These are phyloP conservation scores for Lerema accius DNA, from an alignment of 1,140 invertebrate genomes.

Conservation along the genomic window DNA sequence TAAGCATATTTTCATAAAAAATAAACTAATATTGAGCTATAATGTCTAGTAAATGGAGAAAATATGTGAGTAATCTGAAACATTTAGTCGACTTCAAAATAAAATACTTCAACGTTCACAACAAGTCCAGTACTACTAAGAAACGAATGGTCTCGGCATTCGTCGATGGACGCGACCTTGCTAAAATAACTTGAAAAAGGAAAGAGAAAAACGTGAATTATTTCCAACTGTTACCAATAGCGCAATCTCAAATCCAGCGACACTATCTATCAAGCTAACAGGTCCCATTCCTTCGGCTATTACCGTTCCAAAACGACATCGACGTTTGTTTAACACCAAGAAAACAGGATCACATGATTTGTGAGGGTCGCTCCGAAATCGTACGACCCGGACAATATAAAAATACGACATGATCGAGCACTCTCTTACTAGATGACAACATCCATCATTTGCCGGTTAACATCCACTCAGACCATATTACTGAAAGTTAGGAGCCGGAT, in stretches of 20 bases:
- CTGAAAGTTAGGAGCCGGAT: conserved; percentile 28
- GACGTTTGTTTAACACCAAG: conserved; percentile 44
- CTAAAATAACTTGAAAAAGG: conserved; percentile 16
- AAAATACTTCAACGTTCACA: conserved; percentile 23
- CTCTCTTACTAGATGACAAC: conserved; percentile 12
- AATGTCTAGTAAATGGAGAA: too few relatives aligned
- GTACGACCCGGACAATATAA: conserved; percentile 30
- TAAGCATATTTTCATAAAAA: too few relatives aligned
- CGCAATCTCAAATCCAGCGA: conserved; percentile 36
- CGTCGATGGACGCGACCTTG: conserved; percentile 17
- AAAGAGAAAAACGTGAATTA: conserved; percentile 8
- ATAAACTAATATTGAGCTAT: too few relatives aligned
- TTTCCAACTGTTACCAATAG: conserved; percentile 18
- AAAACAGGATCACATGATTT: conserved; percentile 42
- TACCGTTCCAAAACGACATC: conserved; percentile 40
- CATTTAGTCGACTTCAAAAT: conserved; percentile 1
- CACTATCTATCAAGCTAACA: conserved; percentile 37
- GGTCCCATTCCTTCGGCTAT: conserved; percentile 36
- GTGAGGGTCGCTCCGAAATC: conserved; percentile 32
- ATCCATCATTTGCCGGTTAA: conserved; percentile 29
- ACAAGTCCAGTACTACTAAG: neutral
- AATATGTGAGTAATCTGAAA: too few relatives aligned
- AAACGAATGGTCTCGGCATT: conserved; percentile 6
- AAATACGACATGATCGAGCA: conserved; percentile 31
- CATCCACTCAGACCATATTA: conserved; percentile 30